Percentiles rank a stretch among this genome's conserved stretches.
Conservation (phyloP, 2,113 vertebrate genomes). For the Glaucomys volans region DNA sequence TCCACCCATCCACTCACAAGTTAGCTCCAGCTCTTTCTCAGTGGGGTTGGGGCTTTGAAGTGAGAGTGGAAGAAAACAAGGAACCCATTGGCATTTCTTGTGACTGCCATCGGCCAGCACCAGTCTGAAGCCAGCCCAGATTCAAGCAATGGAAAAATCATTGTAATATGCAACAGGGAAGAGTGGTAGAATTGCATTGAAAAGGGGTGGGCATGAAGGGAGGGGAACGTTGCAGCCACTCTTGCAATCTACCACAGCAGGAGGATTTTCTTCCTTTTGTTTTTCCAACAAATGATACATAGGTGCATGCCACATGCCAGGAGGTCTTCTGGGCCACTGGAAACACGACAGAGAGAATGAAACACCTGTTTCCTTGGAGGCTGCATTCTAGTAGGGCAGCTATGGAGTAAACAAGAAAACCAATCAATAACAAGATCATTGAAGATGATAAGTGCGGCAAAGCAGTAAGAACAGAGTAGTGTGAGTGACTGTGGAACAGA, state of each 20-base stretch:
- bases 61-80: background rate
- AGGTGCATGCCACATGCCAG: background rate
- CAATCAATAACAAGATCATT: background rate
- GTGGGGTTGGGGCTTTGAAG: background rate
- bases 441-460: background rate
- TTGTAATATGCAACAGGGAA: background rate
- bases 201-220: background rate
- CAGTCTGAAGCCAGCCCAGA: background rate
- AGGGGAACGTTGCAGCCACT: background rate
- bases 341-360: background rate
- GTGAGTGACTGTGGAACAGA: accelerated
- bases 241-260: background rate
- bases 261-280: background rate
- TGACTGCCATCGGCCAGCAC: background rate
- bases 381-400: background rate
- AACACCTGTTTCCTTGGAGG: background rate
- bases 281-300: background rate
- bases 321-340: background rate
- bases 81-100: background rate
- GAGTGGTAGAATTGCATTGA: background rate
- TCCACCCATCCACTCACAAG: no score
- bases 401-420: background rate
- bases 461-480: background rate
- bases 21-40: background rate
- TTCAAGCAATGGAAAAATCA: background rate